phyloP scores from a whole-genome alignment of 30 jellyfish, hydroid and myxozoan genomes.

The Catostylus mosaicus region DNA sequence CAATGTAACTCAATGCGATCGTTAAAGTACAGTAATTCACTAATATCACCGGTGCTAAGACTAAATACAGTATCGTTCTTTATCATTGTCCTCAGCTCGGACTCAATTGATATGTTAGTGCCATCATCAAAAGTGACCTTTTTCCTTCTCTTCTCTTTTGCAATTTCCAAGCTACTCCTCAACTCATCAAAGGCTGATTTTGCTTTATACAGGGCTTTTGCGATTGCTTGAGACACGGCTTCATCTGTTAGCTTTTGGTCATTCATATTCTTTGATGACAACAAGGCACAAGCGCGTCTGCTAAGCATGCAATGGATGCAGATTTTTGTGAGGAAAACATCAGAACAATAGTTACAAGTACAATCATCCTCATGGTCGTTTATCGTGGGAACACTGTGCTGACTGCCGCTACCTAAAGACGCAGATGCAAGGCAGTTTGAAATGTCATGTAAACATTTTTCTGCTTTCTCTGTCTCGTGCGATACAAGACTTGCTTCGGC shows the following conservation, averaged over 20 bases:
- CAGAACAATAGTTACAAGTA: slow-evolving; percentile 25
- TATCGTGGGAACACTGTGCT: background rate
- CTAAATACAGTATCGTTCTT: background rate
- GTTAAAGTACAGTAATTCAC: slow-evolving; percentile 6
- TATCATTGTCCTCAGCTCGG: background rate
- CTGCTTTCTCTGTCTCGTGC: slow-evolving; percentile 27
- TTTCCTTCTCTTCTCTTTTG: background rate
- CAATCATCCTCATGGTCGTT: slow-evolving; percentile 16
- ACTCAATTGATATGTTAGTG: background rate
- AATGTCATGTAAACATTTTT: slow-evolving; percentile 7
- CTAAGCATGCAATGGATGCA: slow-evolving; percentile 13
- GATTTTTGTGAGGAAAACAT: slow-evolving; percentile 9
- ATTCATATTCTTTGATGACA: background rate
- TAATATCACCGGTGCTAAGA: slow-evolving; percentile 11
- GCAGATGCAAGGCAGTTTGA: background rate
- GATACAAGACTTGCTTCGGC: slow-evolving; percentile 31
- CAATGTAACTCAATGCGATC: slow-evolving; percentile 6
- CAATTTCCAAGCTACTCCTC: background rate
- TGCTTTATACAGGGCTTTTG: background rate
- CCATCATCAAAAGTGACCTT: slow-evolving; percentile 27
- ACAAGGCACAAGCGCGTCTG: slow-evolving; percentile 1
- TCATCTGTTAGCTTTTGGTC: background rate
- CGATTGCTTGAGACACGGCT: background rate
- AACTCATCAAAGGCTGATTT: background rate
- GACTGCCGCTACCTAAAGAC: background rate